phyloP scores from a whole-genome alignment of 2,113 vertebrate species.

The Ancistrus triradiatus region DNA sequence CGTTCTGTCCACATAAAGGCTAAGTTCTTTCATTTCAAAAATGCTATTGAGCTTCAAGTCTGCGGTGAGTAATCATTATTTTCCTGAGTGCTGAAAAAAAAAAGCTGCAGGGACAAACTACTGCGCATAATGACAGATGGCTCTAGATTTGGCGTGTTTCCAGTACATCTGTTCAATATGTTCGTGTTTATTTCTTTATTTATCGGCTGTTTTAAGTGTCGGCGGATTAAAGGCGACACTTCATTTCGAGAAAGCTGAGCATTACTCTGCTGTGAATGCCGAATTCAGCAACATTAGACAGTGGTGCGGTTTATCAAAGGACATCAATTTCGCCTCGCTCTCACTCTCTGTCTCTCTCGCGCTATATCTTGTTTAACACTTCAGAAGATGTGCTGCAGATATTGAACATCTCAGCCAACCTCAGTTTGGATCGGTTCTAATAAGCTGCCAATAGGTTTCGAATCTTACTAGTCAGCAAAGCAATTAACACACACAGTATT shows the following conservation, averaged over 20 bases:
- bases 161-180: background rate
- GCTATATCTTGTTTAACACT: background rate
- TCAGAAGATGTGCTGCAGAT: slow-evolving; percentile 3
- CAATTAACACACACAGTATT: no score
- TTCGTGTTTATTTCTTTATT: background rate
- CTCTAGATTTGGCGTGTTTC: slow-evolving; percentile 1
- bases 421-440: slow-evolving; percentile 19
- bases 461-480: no score
- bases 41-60: no score
- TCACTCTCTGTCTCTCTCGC: background rate
- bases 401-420: slow-evolving; percentile 26
- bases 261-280: background rate
- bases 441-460: slow-evolving; percentile 9
- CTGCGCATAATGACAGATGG: background rate
- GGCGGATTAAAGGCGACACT: background rate
- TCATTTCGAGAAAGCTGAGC: slow-evolving; percentile 23
- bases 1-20: no score
- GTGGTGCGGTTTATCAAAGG: slow-evolving; percentile 25
- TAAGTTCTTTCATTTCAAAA: no score
- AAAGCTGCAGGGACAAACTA: background rate
- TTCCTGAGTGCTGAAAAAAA: no score
- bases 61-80: no score
- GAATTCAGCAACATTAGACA: slow-evolving; percentile 18
- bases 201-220: background rate
- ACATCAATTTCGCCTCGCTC: background rate